Base-by-base conservation (phyloP, 2,113 vertebrate species). In the Dolichallabes microphthalmus region DNA sequence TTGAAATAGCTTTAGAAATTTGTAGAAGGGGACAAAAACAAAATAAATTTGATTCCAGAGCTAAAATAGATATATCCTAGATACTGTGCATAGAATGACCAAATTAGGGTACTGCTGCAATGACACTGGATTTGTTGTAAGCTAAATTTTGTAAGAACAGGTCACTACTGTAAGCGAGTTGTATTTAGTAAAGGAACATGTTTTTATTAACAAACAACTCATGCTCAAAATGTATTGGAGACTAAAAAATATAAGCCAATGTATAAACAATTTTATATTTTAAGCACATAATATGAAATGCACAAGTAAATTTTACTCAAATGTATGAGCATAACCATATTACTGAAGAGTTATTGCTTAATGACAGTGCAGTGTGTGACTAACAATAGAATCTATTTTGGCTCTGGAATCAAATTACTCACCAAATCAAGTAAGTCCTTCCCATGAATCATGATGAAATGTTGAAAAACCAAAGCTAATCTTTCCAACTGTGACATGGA, bases 371-470 rank as follows among this genome's bases (percentile, higher is more conserved):
- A 57, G 22, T 88, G 86, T 88, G 84, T 88, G 88, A 88, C 84
- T 88, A 79, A 32, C 82, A 27, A 5, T n/a, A 90, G 77, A 82
- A 13, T 90, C 0, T 4, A 78, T 4, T 92, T 92, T 1, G 92
- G 88, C 57, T n/a, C 73, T 2, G 90, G 90, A 58, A 88, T 84
- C 74, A 90, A 85, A 84, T 27, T 93, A 30, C 83, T 30, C 0
- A 50, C 88, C 14, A n/a, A 89, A 35, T 45, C 88, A 77, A 89
- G 90, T 80, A 80, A 85, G 83, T 87, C 27, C 58, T 57, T 58
- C 4, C 57, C 4, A 71, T 60, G 61, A 30, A 50, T 60, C 52
- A 35, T 22, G 3, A 76, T 11, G 32, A 57, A 76, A 55, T 75
- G 4, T 32, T 19, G 12, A 35, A 39, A 35, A 20, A 27, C 8